phyloP scores from a whole-genome alignment of 1,140 invertebrate species.

The Chironomus tepperi region DNA sequence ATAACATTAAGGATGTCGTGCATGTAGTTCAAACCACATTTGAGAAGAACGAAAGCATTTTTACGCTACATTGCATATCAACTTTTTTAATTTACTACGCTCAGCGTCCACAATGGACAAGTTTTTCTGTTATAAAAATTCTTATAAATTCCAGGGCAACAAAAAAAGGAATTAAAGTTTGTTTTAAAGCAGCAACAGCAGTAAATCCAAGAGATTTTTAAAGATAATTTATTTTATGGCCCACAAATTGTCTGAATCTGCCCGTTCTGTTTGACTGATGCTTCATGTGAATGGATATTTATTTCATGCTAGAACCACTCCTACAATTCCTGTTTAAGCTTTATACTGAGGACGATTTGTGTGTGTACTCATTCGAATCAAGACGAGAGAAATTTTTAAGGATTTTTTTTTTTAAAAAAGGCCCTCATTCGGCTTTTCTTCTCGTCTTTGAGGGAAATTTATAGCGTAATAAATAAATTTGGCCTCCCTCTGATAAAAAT shows the following conservation, averaged over 20 bases:
- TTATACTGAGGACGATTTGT: neutral
- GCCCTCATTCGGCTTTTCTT: neutral
- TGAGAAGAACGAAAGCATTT: neutral
- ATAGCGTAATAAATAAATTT: conserved; percentile 3
- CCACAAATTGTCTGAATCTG: neutral
- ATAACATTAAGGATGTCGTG: neutral
- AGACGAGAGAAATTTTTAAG: conserved; percentile 8
- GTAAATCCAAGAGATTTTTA: too few relatives aligned
- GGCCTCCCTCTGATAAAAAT: neutral
- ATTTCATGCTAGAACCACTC: neutral
- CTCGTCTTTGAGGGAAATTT: conserved; percentile 4
- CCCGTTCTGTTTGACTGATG: conserved; percentile 6
- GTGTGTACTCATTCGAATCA: conserved; percentile 7
- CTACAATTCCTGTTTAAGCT: neutral
- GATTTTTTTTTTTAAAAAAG: neutral
- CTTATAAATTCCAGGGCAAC: too few relatives aligned
- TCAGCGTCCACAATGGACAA: neutral
- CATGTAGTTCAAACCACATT: neutral
- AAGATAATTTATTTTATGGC: too few relatives aligned
- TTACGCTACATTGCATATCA: conserved; percentile 7
- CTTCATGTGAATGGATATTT: neutral
- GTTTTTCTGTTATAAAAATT: neutral
- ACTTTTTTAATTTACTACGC: conserved; percentile 9
- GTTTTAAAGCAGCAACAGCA: too few relatives aligned
- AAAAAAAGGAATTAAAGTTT: too few relatives aligned